Evolutionary conservation across 1,140 invertebrate genomes (phyloP), one percentile per base, ranked within the genome.

Genomic region (Saccostrea echinata): DNA sequence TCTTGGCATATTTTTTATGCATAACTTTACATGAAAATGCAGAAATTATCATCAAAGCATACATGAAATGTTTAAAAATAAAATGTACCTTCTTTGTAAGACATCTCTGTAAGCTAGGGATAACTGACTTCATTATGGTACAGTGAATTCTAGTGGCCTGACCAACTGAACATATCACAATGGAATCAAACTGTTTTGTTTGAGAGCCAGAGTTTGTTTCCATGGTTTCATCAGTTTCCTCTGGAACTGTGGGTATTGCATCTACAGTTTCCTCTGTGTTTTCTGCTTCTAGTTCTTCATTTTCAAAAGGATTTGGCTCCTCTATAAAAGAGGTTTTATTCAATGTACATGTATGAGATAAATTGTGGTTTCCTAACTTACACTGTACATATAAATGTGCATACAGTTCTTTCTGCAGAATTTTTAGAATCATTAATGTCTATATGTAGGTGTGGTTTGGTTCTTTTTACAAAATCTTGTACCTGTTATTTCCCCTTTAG

Each of bases 71-170:
- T n/a, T n/a, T n/a, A n/a, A n/a, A n/a, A n/a, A n/a, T n/a, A n/a
- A n/a, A n/a, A n/a, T n/a, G n/a, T n/a, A 95, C 94, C 92, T 94
- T 95, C 91, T 97, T 96, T 0, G 97, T 96, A 8, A 98, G 96
- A 88, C 92, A 92, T 64, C 92, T 81, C 96, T 96, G 90, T 95
- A 97, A 92, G 89, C 96, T 96, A 0, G 97, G 97, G 55, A 97
- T 92, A 43, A 97, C 93, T 84, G 94, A 94, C 13, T 95, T 95
- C 0, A 96, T 94, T 86, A 98, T 96, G 0, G 96, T 96, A 52
- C 96, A 93, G 85, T 98, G 96, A 6, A 98, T 96, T 92, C 96
- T 96, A 80, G 96, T 97, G 18, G 97, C 97, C 30, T 96, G 96
- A 27, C 87, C 89, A 52, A 88, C 88, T 33, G 91, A 61, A 91